Conservation (phyloP, 2,888 invertebrate genomes). For the Cetonia aurata region DNA sequence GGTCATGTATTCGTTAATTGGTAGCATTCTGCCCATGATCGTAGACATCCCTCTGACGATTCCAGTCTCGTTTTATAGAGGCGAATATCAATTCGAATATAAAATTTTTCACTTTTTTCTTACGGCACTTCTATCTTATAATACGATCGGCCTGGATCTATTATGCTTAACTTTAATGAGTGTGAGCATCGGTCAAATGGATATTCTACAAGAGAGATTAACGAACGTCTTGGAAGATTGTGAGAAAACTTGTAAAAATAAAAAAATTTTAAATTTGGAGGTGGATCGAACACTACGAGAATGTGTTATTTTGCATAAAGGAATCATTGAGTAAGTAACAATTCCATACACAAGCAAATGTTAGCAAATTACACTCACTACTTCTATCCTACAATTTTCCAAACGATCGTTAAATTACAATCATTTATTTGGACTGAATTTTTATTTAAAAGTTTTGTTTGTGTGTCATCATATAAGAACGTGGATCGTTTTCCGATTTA, state of each 20-base stretch:
- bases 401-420: no score
- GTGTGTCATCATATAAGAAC: no score
- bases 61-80: not conserved
- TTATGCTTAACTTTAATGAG: conserved; percentile 31
- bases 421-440: no score
- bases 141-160: conserved; percentile 26
- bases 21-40: not conserved
- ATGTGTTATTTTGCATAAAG: conserved; percentile 34
- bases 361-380: not conserved
- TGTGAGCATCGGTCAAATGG: conserved; percentile 33
- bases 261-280: not conserved
- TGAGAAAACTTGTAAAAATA: not conserved
- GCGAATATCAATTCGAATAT: not conserved
- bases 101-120: conserved; percentile 33
- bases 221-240: conserved; percentile 1
- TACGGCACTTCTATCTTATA: conserved; percentile 5
- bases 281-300: conserved; percentile 5
- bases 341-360: conserved; percentile 4
- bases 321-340: conserved; percentile 38
- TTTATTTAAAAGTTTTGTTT: no score
- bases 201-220: conserved; percentile 26
- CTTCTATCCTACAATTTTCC: no score
- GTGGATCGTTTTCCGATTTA: no score
- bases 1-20: not conserved
- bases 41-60: not conserved